Percentiles rank a stretch among this genome's conserved stretches.
These are phyloP conservation scores for Bujurquina vittata DNA, from an alignment of 2,113 vertebrate species.

Conservation along the genomic window DNA sequence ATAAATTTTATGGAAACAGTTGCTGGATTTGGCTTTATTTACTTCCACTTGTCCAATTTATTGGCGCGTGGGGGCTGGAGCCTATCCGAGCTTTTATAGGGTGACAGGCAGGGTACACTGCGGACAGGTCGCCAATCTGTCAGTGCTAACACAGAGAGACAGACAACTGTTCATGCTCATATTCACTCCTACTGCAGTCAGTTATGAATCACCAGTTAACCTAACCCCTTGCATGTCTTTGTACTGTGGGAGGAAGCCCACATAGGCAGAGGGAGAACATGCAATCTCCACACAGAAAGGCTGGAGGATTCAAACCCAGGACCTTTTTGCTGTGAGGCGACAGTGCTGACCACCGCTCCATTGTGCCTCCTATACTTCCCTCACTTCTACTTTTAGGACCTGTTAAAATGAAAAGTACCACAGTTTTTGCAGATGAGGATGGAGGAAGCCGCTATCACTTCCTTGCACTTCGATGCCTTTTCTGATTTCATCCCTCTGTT, in stretches of 20 bases:
- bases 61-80: neutral
- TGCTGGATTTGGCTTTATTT: neutral
- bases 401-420: no score
- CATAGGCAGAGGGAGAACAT: neutral
- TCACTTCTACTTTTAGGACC: neutral
- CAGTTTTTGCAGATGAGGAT: neutral
- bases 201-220: no score
- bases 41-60: neutral
- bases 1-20: neutral
- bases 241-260: neutral
- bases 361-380: neutral
- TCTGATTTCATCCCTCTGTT: neutral
- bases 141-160: neutral
- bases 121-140: neutral
- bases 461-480: no score
- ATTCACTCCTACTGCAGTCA: neutral
- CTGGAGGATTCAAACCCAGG: neutral
- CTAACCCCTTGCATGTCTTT: neutral
- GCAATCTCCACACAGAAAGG: neutral
- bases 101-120: neutral
- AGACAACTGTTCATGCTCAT: neutral
- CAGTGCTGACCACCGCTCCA: neutral
- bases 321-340: neutral
- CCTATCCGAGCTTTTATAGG: neutral
- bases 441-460: no score